Conservation (phyloP, 1,140 invertebrate genomes). For the Trachelipus rathkii region DNA sequence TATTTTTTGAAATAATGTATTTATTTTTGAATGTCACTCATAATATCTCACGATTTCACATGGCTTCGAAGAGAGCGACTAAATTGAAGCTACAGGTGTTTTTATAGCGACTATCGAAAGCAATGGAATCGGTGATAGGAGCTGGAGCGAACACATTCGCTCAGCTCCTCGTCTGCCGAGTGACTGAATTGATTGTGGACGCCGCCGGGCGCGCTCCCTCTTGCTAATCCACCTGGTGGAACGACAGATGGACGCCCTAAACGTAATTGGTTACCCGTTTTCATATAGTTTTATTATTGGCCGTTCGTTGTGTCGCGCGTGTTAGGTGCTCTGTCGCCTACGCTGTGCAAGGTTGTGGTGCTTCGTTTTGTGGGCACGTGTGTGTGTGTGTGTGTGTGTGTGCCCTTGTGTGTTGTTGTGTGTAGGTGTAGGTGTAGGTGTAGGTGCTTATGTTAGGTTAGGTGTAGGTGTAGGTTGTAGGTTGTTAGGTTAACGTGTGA, state of each 20-base stretch:
- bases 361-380: constrained; percentile 31
- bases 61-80: constrained; percentile 21
- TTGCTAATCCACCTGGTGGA: constrained; percentile 25
- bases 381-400: too few species aligned
- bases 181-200: constrained; percentile 32
- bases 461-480: too few species aligned
- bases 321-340: too few species aligned
- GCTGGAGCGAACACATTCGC: constrained; percentile 36
- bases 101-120: background rate
- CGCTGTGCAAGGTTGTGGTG: too few species aligned
- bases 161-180: constrained; percentile 33
- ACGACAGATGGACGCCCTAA: constrained; percentile 30
- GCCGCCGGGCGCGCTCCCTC: constrained; percentile 14
- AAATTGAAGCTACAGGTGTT: constrained; percentile 16
- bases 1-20: background rate
- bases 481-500: too few species aligned
- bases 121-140: constrained; percentile 24
- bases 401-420: too few species aligned
- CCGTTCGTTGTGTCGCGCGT: constrained; percentile 36
- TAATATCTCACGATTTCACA: background rate
- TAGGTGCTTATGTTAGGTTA: too few species aligned
- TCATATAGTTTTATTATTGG: constrained; percentile 32
- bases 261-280: constrained; percentile 38
- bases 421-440: too few species aligned
- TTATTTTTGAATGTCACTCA: background rate